Percentiles rank a stretch among this genome's conserved stretches.
Evolutionary conservation across 2,113 vertebrate genomes (phyloP).

Genomic region (Apteryx owenii): DNA sequence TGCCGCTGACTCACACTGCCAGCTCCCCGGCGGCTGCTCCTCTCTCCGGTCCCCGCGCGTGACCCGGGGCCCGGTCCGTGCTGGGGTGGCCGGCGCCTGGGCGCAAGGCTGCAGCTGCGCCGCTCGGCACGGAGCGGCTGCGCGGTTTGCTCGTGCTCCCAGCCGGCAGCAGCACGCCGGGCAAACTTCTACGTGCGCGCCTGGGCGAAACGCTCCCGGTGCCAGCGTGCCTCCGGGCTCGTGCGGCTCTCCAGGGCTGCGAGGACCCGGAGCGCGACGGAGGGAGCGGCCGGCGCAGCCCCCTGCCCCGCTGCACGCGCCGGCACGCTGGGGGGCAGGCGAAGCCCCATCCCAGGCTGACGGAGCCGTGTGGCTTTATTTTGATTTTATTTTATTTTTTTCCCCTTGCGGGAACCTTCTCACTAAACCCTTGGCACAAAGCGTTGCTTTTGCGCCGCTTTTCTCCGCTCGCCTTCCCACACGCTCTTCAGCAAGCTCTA

Average conservation of each 20-base stretch:
- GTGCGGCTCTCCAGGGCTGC: not conserved
- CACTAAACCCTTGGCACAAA: slow-evolving; percentile 40
- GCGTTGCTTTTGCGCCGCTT: not conserved
- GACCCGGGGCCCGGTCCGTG: not conserved
- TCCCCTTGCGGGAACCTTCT: not conserved
- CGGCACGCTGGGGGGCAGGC: not conserved
- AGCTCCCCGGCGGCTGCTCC: not conserved
- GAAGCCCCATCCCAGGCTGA: not conserved
- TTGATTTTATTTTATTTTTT: not conserved
- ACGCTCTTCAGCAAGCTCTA: not conserved
- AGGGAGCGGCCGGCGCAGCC: not conserved
- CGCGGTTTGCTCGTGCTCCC: not conserved
- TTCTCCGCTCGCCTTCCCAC: slow-evolving; percentile 34
- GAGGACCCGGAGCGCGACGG: not conserved
- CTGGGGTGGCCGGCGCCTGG: not conserved
- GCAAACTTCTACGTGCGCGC: not conserved
- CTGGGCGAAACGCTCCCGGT: not conserved
- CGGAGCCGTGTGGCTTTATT: not conserved
- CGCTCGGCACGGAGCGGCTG: not conserved
- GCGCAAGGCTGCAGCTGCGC: not conserved
- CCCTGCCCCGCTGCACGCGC: not conserved
- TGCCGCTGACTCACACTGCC: rapidly evolving
- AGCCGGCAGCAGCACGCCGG: not conserved
- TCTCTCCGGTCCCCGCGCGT: too few relatives aligned
- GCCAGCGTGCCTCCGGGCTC: not conserved